Evolutionary conservation across 1,140 invertebrate species (phyloP).

Genomic region (Ridgeia piscesae): DNA sequence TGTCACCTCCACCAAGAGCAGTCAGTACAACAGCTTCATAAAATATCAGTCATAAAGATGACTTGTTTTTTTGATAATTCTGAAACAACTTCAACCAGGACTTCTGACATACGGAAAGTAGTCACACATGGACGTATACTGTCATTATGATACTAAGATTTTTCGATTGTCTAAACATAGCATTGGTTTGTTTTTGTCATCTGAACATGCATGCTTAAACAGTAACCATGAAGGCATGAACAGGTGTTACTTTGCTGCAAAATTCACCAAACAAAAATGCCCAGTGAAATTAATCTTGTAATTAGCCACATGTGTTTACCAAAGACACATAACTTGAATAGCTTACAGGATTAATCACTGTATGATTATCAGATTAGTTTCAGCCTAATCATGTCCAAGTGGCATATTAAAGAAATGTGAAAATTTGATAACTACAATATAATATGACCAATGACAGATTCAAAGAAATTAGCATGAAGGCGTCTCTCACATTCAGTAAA

Average conservation of each 20-base stretch:
- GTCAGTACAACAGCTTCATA: not conserved
- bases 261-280: not conserved
- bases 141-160: too few species aligned
- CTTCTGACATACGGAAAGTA: too few species aligned
- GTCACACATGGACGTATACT: too few species aligned
- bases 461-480: not conserved
- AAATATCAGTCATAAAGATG: not conserved
- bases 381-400: not conserved
- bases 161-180: not conserved
- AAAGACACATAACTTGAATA: slow-evolving; percentile 6
- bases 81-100: not conserved
- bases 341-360: not conserved
- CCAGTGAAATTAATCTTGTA: not conserved
- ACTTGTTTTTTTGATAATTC: not conserved
- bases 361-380: not conserved
- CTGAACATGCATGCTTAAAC: not conserved
- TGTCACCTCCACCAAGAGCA: not conserved
- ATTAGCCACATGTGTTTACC: not conserved
- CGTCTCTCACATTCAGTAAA: not conserved
- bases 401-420: not conserved
- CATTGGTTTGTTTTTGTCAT: not conserved
- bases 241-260: not conserved
- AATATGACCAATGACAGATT: slow-evolving; percentile 1
- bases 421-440: slow-evolving; percentile 2
- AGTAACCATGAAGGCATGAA: not conserved